Evolutionary conservation across 1,140 invertebrate species (phyloP), one percentile per base, ranked within the genome.

Genomic region (Papilio helenus): DNA sequence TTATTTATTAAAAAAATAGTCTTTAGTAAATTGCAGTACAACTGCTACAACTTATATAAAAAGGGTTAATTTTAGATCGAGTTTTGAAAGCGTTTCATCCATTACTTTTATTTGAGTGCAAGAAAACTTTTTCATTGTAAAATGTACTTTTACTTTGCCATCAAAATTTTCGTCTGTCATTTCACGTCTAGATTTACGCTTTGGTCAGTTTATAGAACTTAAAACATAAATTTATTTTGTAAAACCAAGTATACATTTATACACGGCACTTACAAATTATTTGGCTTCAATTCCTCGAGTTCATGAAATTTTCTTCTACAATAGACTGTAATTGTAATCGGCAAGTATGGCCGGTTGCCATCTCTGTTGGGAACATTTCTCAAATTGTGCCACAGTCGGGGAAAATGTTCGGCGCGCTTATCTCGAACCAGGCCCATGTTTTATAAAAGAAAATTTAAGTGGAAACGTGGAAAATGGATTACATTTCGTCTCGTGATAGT

Each of bases 391-490:
- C 26, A 16, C 61, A 16, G 26, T 8, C 61, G 61, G 26, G 61
- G 61, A 68, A 29, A 68, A 29, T 68, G 61, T 68, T 68, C 61
- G 26, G 61, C 61, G 61, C 4, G 61, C 61, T 68, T 68, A 68
- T 68, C 61, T 68, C 10, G 14, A 68, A 68, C 72, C 46, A 18
- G 46, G 72, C 39, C 72, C 42, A 74, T 74, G 44, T 74, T 68
- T 68, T 74, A 74, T 74, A 49, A 74, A 74, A 74, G 20, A 74
- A 72, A 74, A 74, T 68, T 68, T 68, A 68, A 68, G 61, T 74
- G 72, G 44, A 74, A 74, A 74, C 42, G 72, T 74, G 46, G 42
- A 74, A 74, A 74, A 74, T 74, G 23, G 72, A 74, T 74, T 74
- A 74, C 72, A 74, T 74, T 44, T 20, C 72, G 72, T 51, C 72